These are phyloP conservation scores for Megathymus violae DNA, from an alignment of 1,140 invertebrate genomes.

Conservation along the genomic window DNA sequence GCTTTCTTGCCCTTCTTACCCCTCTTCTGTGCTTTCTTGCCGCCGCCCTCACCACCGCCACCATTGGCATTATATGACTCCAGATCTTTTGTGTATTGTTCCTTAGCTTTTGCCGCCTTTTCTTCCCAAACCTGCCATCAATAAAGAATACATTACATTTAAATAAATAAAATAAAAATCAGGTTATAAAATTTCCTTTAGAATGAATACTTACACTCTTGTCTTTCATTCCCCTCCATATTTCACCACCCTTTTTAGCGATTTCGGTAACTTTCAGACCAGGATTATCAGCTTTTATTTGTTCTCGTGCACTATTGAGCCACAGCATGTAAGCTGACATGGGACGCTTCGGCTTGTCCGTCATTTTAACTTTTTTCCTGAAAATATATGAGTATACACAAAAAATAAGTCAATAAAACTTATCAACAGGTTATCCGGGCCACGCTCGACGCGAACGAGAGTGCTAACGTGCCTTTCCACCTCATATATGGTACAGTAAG, in stretches of 20 bases:
- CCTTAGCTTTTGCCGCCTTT: conserved; percentile 92
- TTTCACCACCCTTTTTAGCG: conserved; percentile 93
- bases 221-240: conserved; percentile 92
- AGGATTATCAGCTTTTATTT: conserved; percentile 92
- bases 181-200: too few species aligned
- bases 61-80: conserved; percentile 92
- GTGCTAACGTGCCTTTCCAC: conserved; percentile 53
- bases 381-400: conserved; percentile 46
- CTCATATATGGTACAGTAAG: conserved; percentile 53
- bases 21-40: conserved; percentile 83
- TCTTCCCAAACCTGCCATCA: conserved; percentile 93
- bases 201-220: conserved; percentile 87
- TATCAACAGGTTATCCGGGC: conserved; percentile 58
- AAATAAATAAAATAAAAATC: conserved; percentile 19
- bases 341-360: conserved; percentile 93
- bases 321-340: conserved; percentile 94
- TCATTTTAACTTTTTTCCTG: conserved; percentile 88
- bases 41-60: conserved; percentile 74
- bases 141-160: conserved; percentile 27
- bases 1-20: conserved; percentile 83
- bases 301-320: conserved; percentile 92
- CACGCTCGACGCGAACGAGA: conserved; percentile 46
- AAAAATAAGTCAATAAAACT: conserved; percentile 46
- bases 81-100: conserved; percentile 94
- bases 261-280: conserved; percentile 92